Conservation (phyloP, 2,113 vertebrate genomes). For the Sebastes fasciatus region DNA sequence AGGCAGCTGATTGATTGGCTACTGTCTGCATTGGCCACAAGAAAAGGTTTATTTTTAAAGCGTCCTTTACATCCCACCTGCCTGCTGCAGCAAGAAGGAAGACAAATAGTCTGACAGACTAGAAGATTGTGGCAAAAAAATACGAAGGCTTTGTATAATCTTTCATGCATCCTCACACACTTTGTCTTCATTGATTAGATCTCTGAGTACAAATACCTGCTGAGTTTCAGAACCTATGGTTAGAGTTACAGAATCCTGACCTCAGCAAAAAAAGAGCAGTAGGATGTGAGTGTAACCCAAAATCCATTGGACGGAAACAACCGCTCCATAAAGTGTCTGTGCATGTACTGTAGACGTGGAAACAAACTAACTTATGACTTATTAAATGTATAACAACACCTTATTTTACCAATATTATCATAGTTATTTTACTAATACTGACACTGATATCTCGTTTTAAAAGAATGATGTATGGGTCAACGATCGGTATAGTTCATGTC, state of each 20-base stretch:
- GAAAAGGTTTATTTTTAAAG: conserved; percentile 14
- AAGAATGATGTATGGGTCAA: too few species aligned
- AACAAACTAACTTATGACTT: too few species aligned
- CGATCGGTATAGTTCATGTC: too few species aligned
- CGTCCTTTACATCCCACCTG: conserved; percentile 15
- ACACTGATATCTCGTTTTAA: too few species aligned
- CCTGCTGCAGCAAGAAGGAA: conserved; percentile 16
- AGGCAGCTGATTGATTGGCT: conserved; percentile 24
- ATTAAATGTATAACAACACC: too few species aligned
- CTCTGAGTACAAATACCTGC: not conserved
- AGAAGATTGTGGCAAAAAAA: conserved; percentile 23
- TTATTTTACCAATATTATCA: too few species aligned
- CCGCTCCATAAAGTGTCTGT: not conserved
- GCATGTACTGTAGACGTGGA: not conserved
- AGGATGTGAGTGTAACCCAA: not conserved
- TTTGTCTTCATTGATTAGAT: conserved; percentile 39
- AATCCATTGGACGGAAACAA: not conserved
- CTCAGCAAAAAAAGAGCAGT: conserved; percentile 11
- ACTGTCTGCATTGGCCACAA: conserved; percentile 60
- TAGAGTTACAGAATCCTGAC: conserved; percentile 10
- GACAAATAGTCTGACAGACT: not conserved
- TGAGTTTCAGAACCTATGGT: conserved; percentile 15
- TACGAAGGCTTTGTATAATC: conserved; percentile 30
- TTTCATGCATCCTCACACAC: conserved; percentile 32
- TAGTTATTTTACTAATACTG: too few species aligned